phyloP scores from a whole-genome alignment of 1,140 invertebrate species.

The Drosophila obscura region DNA sequence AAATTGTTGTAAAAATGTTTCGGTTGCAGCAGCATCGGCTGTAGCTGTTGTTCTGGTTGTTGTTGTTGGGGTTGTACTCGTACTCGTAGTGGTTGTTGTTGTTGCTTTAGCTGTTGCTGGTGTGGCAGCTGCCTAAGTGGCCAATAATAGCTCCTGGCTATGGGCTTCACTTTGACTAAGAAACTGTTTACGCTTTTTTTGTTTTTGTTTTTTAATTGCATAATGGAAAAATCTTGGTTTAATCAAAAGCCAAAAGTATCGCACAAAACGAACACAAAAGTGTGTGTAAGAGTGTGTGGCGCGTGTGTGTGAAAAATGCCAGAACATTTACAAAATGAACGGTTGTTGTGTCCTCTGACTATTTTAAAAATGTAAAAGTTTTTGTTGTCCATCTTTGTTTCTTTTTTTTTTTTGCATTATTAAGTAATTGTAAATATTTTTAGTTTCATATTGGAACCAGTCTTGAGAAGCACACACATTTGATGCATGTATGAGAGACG shows the following conservation, averaged over 20 bases:
- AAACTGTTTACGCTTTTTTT: conserved; percentile 45
- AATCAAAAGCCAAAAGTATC: conserved; percentile 31
- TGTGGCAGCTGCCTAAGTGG: conserved; percentile 46
- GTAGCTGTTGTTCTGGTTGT: conserved; percentile 20
- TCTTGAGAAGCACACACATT: conserved; percentile 65
- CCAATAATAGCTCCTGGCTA: conserved; percentile 60
- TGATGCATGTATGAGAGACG: conserved; percentile 33
- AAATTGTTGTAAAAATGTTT: conserved; percentile 47
- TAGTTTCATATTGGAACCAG: conserved; percentile 60
- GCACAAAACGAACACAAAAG: conserved; percentile 21
- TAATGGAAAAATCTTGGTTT: conserved; percentile 23
- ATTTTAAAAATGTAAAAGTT: conserved; percentile 39
- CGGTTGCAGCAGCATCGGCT: conserved; percentile 13
- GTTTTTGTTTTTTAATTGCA: conserved; percentile 27
- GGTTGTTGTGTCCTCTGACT: conserved; percentile 9
- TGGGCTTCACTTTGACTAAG: conserved; percentile 48
- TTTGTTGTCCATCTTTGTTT: conserved; percentile 13
- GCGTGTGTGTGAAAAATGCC: conserved; percentile 11
- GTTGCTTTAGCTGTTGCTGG: conserved; percentile 12
- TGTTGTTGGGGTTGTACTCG: conserved; percentile 15
- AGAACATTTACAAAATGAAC: conserved; percentile 43
- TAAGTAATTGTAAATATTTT: conserved; percentile 51
- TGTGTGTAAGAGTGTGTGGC: no score
- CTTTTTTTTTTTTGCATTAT: conserved; percentile 18
- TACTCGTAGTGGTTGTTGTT: conserved; percentile 24